These are phyloP conservation scores for Oostethus manadensis DNA, from an alignment of 2,113 vertebrate species.

Conservation along the genomic window DNA sequence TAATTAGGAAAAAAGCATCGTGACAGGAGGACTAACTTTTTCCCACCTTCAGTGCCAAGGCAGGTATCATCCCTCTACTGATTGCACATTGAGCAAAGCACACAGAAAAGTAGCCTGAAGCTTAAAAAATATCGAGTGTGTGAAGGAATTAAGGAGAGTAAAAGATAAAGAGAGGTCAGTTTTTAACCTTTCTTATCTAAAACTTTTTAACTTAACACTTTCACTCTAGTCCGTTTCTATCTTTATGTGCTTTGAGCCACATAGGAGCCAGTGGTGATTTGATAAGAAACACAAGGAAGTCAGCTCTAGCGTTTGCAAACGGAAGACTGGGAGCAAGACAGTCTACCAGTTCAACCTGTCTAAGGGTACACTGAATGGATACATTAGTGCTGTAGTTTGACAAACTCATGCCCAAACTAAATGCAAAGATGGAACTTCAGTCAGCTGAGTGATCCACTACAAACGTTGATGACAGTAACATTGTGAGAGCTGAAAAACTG, in stretches of 20 bases:
- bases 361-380: too few relatives aligned
- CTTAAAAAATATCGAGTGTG: constrained; percentile 11
- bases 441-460: too few relatives aligned
- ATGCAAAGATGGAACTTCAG: too few relatives aligned
- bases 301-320: neutral
- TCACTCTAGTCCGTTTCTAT: neutral
- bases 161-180: constrained; percentile 1
- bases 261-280: neutral
- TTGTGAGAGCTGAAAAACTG: too few relatives aligned
- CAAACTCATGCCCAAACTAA: too few relatives aligned
- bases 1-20: neutral
- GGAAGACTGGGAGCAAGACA: too few relatives aligned
- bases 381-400: too few relatives aligned
- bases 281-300: neutral
- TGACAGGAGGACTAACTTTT: neutral
- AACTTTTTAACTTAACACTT: neutral
- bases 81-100: neutral
- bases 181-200: constrained; percentile 2
- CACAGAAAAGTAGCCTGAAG: neutral
- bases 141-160: constrained; percentile 13
- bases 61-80: too few relatives aligned
- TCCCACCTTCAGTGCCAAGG: too few relatives aligned
- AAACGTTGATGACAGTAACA: too few relatives aligned
- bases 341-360: too few relatives aligned
- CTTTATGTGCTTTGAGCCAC: neutral